These are phyloP conservation scores for Teleopsis dalmanni DNA, from an alignment of 1,140 invertebrate genomes.

Conservation along the genomic window DNA sequence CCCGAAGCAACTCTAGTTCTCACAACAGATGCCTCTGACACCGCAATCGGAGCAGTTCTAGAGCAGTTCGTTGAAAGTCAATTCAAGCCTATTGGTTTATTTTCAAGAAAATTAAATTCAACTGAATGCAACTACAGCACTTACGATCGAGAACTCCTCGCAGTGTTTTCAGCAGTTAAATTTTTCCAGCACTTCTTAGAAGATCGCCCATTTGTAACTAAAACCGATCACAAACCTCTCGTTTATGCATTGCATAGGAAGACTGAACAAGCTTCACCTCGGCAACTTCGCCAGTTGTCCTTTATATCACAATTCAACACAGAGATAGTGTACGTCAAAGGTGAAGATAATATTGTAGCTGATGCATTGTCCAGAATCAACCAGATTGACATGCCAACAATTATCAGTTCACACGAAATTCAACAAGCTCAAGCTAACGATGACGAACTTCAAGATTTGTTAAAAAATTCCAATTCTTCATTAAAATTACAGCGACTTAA, in stretches of 20 bases:
- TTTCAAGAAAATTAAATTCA: slow-evolving; percentile 24
- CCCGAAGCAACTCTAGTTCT: slow-evolving; percentile 11
- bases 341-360: slow-evolving; percentile 26
- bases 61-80: slow-evolving; percentile 15
- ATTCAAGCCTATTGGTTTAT: neutral
- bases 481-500: slow-evolving; percentile 4
- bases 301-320: slow-evolving; percentile 24
- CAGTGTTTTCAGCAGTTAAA: slow-evolving; percentile 24
- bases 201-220: slow-evolving; percentile 26
- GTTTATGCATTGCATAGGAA: neutral
- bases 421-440: slow-evolving; percentile 18
- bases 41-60: slow-evolving; percentile 22
- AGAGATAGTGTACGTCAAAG: slow-evolving; percentile 22
- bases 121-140: slow-evolving; percentile 27
- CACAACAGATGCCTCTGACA: slow-evolving; percentile 21
- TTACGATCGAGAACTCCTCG: slow-evolving; percentile 42
- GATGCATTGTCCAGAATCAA: slow-evolving; percentile 23
- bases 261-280: neutral
- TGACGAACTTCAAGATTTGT: slow-evolving; percentile 12
- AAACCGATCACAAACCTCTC: slow-evolving; percentile 43
- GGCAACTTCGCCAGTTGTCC: slow-evolving; percentile 26
- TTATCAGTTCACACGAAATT: slow-evolving; percentile 16
- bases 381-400: slow-evolving; percentile 1
- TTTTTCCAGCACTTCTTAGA: slow-evolving; percentile 20
- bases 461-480: slow-evolving; percentile 23